Evolutionary conservation across 2,113 vertebrate genomes (phyloP).

Genomic region (Eretmochelys imbricata): DNA sequence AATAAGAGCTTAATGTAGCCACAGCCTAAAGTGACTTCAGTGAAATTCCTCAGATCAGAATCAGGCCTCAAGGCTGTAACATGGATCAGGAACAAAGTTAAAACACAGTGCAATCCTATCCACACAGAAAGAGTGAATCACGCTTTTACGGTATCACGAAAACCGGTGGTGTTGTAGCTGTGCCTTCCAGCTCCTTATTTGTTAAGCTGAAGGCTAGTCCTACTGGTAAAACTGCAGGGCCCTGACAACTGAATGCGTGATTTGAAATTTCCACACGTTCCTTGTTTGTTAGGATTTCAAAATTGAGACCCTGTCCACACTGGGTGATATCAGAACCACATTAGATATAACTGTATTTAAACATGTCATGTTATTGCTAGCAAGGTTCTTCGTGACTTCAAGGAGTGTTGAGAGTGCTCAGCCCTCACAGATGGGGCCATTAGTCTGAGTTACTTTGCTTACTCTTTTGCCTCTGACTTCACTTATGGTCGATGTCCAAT

Average conservation of each 20-base stretch:
- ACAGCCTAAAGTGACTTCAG: neutral
- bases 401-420: neutral
- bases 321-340: neutral
- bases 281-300: neutral
- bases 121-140: neutral
- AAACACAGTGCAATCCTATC: neutral
- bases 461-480: neutral
- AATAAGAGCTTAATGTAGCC: neutral
- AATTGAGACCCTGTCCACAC: neutral
- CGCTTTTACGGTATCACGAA: neutral
- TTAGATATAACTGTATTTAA: neutral
- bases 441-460: neutral
- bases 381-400: neutral
- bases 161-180: neutral
- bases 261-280: neutral
- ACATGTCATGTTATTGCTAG: rapidly evolving
- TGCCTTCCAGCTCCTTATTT: neutral
- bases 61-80: neutral
- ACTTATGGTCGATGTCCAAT: neutral
- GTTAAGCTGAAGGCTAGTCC: neutral
- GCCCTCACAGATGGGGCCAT: neutral
- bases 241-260: neutral
- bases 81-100: neutral
- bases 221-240: neutral
- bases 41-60: neutral